These are phyloP conservation scores for Phalacrocorax carbo DNA, from an alignment of 2,113 vertebrate genomes.

Conservation along the genomic window DNA sequence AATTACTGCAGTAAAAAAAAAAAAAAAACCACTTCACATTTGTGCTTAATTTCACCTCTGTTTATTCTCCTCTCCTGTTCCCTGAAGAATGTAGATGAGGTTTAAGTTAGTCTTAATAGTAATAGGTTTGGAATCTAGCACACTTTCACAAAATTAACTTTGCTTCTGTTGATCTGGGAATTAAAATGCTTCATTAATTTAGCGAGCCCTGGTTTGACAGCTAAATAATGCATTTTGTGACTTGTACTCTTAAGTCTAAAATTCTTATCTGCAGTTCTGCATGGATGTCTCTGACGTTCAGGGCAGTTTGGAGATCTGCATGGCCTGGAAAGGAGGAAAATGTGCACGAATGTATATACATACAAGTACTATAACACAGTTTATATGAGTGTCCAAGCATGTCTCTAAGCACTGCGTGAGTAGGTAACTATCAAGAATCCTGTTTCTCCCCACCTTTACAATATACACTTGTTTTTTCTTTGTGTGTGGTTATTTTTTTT, in stretches of 20 bases:
- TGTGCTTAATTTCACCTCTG: slow-evolving; percentile 65
- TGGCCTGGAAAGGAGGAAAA: slow-evolving; percentile 2
- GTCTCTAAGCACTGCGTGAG: neutral
- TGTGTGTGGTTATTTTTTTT: neutral
- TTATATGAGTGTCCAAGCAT: neutral
- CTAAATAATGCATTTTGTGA: slow-evolving; percentile 65
- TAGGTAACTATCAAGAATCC: neutral
- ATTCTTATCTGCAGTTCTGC: slow-evolving; percentile 10
- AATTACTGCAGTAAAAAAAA: slow-evolving; percentile 35
- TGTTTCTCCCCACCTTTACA: neutral
- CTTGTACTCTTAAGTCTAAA: slow-evolving; percentile 48
- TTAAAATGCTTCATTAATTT: slow-evolving; percentile 73
- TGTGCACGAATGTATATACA: rapidly evolving
- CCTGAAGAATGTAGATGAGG: slow-evolving; percentile 69
- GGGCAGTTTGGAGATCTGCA: neutral
- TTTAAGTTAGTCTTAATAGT: slow-evolving; percentile 68
- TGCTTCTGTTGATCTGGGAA: slow-evolving; percentile 69
- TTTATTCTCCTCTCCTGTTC: slow-evolving; percentile 63
- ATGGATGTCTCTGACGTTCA: neutral
- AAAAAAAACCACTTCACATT: slow-evolving; percentile 24
- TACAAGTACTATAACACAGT: neutral
- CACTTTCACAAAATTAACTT: slow-evolving; percentile 70
- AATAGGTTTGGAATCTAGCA: slow-evolving; percentile 68
- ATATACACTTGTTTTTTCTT: neutral
- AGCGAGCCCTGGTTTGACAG: slow-evolving; percentile 68